phyloP scores from a whole-genome alignment of 2,113 vertebrate species.

The Cathartes aura region DNA sequence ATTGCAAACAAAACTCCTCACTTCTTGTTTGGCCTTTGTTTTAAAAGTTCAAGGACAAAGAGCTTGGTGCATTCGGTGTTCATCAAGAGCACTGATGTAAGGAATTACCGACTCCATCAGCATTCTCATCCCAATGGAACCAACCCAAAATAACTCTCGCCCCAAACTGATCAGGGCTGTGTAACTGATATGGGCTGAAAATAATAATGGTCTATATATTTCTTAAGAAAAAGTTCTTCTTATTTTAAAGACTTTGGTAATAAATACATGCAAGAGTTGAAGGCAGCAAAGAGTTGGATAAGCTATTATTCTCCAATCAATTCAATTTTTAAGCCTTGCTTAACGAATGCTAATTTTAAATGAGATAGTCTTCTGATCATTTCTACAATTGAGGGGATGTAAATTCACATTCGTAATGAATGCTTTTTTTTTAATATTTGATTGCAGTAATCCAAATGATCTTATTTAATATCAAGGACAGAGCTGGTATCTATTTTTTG shows the following conservation, averaged over 20 bases:
- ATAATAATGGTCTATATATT: neutral
- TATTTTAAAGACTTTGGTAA: slow-evolving; percentile 49
- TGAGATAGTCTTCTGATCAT: slow-evolving; percentile 72
- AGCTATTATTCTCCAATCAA: slow-evolving; percentile 67
- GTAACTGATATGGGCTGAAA: neutral
- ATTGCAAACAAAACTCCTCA: neutral
- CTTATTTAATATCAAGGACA: slow-evolving; percentile 66
- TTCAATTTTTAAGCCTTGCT: slow-evolving; percentile 71
- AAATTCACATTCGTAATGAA: slow-evolving; percentile 74
- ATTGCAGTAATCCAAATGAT: slow-evolving; percentile 64
- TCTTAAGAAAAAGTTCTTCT: slow-evolving; percentile 32
- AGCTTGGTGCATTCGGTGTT: neutral
- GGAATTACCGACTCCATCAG: neutral
- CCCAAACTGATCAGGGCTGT: neutral
- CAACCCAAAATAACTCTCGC: neutral
- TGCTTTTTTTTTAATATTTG: slow-evolving; percentile 63
- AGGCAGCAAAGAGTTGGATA: slow-evolving; percentile 42
- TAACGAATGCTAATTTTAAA: slow-evolving; percentile 70
- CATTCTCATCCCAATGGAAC: neutral
- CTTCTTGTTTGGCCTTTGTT: neutral
- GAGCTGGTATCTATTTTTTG: slow-evolving; percentile 66
- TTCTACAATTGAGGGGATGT: slow-evolving; percentile 71
- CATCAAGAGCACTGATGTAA: neutral
- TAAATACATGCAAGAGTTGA: slow-evolving; percentile 17
- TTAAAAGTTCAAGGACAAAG: neutral